Conservation (phyloP, 2,113 vertebrate genomes). For the Cairina moschata region DNA sequence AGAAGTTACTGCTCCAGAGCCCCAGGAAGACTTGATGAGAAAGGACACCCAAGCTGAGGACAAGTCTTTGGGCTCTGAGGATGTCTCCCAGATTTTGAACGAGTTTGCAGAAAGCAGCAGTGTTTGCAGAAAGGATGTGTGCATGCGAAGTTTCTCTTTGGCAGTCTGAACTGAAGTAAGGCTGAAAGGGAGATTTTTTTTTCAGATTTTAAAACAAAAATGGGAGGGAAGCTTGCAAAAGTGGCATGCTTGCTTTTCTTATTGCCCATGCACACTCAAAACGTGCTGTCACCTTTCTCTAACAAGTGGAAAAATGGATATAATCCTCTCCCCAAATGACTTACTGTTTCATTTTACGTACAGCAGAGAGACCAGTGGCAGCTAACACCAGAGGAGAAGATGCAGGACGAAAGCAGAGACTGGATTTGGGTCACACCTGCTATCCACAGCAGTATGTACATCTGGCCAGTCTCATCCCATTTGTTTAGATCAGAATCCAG, state of each 20-base stretch:
- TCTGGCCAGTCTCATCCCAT: neutral
- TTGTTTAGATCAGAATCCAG: neutral
- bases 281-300: rapidly evolving
- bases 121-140: rapidly evolving
- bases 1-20: neutral
- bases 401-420: neutral
- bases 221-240: neutral
- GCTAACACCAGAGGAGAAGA: neutral
- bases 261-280: neutral
- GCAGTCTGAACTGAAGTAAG: neutral
- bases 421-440: neutral
- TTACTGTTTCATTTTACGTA: neutral
- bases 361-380: neutral
- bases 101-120: neutral
- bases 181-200: neutral
- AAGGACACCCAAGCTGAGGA: rapidly evolving
- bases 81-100: rapidly evolving
- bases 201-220: neutral
- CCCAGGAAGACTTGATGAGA: rapidly evolving
- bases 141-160: neutral
- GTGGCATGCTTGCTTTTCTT: neutral
- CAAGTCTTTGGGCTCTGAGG: rapidly evolving
- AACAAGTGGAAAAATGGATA: neutral
- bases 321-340: neutral
- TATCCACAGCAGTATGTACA: neutral